phyloP scores from a whole-genome alignment of 2,888 invertebrate species.

The Leptopilina drosophilae region DNA sequence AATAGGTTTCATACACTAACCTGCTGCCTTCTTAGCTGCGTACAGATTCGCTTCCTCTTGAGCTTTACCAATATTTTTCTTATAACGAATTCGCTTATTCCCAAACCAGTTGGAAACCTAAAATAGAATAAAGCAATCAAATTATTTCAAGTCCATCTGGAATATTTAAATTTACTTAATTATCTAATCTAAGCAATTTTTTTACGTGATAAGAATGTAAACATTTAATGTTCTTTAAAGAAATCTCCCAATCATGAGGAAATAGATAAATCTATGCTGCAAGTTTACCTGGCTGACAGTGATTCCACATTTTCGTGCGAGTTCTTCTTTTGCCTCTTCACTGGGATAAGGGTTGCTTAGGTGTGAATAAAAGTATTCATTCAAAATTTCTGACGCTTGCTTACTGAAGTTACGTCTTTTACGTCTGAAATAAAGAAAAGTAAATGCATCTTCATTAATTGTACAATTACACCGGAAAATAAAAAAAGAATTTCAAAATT shows the following conservation, averaged over 20 bases:
- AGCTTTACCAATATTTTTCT: slow-evolving; percentile 99
- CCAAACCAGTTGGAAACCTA: slow-evolving; percentile 99
- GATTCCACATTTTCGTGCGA: slow-evolving; percentile 99
- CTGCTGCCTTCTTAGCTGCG: slow-evolving; percentile 98
- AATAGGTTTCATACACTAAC: slow-evolving; percentile 76
- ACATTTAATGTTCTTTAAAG: no score
- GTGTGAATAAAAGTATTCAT: slow-evolving; percentile 99
- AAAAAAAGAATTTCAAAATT: neutral
- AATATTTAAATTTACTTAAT: neutral
- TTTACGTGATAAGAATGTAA: no score
- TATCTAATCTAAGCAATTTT: no score
- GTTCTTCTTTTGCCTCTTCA: slow-evolving; percentile 99
- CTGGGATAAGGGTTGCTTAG: slow-evolving; percentile 99
- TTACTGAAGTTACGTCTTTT: slow-evolving; percentile 99
- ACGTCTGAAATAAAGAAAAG: slow-evolving; percentile 77
- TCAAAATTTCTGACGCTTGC: slow-evolving; percentile 99
- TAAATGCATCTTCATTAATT: slow-evolving; percentile 25
- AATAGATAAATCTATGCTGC: no score
- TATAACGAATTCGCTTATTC: slow-evolving; percentile 99
- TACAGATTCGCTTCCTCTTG: slow-evolving; percentile 99
- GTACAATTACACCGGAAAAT: no score
- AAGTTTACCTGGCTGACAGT: slow-evolving; percentile 92
- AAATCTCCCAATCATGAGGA: no score
- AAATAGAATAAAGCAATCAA: slow-evolving; percentile 14
- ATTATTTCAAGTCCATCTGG: neutral